Conservation (phyloP, 1,140 invertebrate genomes). For the Zaprionus gabonicus region DNA sequence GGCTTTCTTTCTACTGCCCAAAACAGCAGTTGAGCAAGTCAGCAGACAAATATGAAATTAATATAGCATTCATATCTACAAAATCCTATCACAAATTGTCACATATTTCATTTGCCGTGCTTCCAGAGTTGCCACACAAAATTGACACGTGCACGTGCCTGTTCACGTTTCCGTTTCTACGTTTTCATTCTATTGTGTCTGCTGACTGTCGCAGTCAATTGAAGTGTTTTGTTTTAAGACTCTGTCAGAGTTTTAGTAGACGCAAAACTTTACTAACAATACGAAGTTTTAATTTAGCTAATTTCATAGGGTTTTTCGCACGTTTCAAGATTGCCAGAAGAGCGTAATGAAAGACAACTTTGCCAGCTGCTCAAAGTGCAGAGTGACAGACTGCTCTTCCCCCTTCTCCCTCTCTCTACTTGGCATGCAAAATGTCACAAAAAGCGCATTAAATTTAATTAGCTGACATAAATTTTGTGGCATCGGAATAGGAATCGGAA, state of each 20-base stretch:
- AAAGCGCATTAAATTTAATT: conserved; percentile 78
- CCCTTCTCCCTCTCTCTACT: background rate
- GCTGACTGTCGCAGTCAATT: conserved; percentile 18
- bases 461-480: conserved; percentile 67
- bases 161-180: background rate
- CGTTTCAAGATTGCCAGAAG: conserved; percentile 54
- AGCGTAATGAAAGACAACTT: conserved; percentile 54
- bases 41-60: conserved; percentile 27
- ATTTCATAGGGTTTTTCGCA: conserved; percentile 18
- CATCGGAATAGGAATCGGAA: conserved; percentile 28
- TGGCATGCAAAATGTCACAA: conserved; percentile 44
- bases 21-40: conserved; percentile 12
- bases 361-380: conserved; percentile 20
- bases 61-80: conserved; percentile 3
- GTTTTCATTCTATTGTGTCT: conserved; percentile 7
- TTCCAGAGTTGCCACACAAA: conserved; percentile 48
- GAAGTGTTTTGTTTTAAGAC: conserved; percentile 33
- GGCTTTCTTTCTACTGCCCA: conserved; percentile 4
- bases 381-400: background rate
- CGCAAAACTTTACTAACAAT: conserved; percentile 57
- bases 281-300: conserved; percentile 55
- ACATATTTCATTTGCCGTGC: conserved; percentile 24
- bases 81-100: conserved; percentile 22
- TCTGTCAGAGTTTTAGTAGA: background rate
- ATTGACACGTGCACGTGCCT: conserved; percentile 62